Evolutionary conservation across 1,140 invertebrate species (phyloP).

Genomic region (Hyphantria cunea): DNA sequence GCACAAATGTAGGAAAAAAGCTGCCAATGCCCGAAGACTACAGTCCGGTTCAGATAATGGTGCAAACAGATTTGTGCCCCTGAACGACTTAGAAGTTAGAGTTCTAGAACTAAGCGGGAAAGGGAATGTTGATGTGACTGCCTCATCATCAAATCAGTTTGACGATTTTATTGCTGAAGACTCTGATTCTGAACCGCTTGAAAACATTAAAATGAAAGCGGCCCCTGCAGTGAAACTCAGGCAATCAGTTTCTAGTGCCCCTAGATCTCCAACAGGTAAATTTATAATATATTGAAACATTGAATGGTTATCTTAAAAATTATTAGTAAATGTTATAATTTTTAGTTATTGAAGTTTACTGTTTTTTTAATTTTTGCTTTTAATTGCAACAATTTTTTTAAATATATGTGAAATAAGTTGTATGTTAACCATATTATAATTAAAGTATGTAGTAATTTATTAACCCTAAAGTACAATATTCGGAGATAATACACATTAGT

Average conservation of each 20-base stretch:
- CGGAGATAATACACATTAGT: too few relatives aligned
- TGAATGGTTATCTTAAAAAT: too few relatives aligned
- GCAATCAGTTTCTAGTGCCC: conserved; percentile 22
- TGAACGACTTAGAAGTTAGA: conserved; percentile 69
- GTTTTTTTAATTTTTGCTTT: too few relatives aligned
- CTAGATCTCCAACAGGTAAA: conserved; percentile 35
- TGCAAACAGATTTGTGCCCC: conserved; percentile 53
- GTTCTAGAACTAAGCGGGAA: conserved; percentile 59
- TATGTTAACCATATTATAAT: too few relatives aligned
- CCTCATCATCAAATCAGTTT: conserved; percentile 44
- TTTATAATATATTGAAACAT: conserved; percentile 2
- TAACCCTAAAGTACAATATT: too few relatives aligned
- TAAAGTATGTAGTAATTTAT: too few relatives aligned
- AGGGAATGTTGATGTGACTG: conserved; percentile 34
- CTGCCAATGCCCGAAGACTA: conserved; percentile 52
- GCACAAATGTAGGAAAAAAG: conserved; percentile 73
- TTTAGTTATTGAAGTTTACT: too few relatives aligned
- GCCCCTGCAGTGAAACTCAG: conserved; percentile 30
- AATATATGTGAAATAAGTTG: too few relatives aligned
- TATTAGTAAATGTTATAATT: too few relatives aligned
- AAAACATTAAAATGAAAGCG: conserved; percentile 38
- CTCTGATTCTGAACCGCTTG: conserved; percentile 51
- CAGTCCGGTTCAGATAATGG: conserved; percentile 41
- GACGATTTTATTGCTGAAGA: conserved; percentile 52
- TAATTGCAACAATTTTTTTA: too few relatives aligned